Evolutionary conservation across 2,797 vertebrate species (phyloP).

Genomic region (Fratercula arctica): DNA sequence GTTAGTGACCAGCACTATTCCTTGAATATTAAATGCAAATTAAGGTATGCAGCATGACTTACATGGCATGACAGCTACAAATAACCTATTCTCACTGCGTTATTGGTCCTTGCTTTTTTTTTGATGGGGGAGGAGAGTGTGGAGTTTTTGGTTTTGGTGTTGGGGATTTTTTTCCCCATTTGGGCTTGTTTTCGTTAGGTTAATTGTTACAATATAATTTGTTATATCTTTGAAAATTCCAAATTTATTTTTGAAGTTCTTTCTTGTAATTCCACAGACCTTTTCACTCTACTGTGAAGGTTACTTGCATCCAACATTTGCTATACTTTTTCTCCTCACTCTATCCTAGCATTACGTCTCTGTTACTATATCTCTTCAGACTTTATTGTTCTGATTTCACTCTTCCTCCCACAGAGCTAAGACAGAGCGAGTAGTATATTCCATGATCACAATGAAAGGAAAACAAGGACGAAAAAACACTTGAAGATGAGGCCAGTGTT

Average conservation of each 20-base stretch:
- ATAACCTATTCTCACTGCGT: neutral
- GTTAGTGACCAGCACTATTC: neutral
- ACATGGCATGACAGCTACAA: neutral
- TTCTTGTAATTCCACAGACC: neutral
- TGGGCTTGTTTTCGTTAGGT: neutral
- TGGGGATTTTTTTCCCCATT: fast-evolving
- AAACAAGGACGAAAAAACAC: neutral
- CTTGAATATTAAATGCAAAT: neutral
- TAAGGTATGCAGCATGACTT: neutral
- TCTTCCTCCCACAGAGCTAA: neutral
- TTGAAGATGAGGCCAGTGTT: neutral
- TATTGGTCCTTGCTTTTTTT: neutral
- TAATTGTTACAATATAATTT: neutral
- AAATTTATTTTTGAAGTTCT: neutral
- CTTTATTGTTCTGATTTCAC: neutral
- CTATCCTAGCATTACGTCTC: neutral
- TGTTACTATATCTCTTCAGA: neutral
- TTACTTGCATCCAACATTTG: neutral
- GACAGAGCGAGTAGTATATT: neutral
- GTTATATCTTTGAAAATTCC: neutral
- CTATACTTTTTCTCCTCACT: neutral
- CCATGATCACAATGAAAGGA: neutral
- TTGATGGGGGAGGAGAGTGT: fast-evolving
- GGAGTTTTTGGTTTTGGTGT: neutral
- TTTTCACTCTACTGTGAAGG: neutral